Evolutionary conservation across 2,797 vertebrate species (phyloP).

Genomic region (Mareca strepera): DNA sequence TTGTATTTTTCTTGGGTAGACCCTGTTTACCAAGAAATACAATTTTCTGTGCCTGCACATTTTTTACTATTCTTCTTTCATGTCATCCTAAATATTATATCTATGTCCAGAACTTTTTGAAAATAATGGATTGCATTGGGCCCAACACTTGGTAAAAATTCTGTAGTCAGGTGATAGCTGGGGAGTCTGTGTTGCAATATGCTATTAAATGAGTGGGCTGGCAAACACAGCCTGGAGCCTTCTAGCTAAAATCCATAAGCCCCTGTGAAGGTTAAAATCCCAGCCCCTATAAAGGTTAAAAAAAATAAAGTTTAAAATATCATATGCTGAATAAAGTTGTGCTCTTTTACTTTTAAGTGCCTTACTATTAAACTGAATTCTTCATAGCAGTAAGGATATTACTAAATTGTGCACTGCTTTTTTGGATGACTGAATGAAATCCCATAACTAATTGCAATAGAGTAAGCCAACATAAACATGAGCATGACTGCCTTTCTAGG

Average conservation of each 20-base stretch:
- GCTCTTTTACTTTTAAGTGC: neutral
- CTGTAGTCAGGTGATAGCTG: neutral
- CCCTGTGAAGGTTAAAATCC: neutral
- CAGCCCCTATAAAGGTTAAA: neutral
- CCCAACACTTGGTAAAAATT: neutral
- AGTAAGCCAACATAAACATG: constrained; percentile 34
- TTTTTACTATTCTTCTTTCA: neutral
- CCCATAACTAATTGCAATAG: neutral
- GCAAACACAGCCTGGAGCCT: neutral
- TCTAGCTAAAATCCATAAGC: neutral
- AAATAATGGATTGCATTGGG: neutral
- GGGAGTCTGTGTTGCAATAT: neutral
- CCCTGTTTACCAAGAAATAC: neutral
- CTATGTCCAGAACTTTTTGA: neutral
- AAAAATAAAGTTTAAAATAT: neutral
- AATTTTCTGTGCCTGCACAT: neutral
- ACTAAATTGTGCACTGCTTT: neutral
- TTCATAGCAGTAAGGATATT: neutral
- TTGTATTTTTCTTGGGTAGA: neutral
- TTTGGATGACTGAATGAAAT: constrained; percentile 43
- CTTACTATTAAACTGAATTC: neutral
- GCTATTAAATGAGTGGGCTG: neutral
- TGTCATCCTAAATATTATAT: neutral
- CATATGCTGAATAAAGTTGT: neutral
- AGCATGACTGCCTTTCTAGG: constrained; percentile 18